These are phyloP conservation scores for Zaprionus ornatus DNA, from an alignment of 1,140 invertebrate genomes.

Conservation along the genomic window DNA sequence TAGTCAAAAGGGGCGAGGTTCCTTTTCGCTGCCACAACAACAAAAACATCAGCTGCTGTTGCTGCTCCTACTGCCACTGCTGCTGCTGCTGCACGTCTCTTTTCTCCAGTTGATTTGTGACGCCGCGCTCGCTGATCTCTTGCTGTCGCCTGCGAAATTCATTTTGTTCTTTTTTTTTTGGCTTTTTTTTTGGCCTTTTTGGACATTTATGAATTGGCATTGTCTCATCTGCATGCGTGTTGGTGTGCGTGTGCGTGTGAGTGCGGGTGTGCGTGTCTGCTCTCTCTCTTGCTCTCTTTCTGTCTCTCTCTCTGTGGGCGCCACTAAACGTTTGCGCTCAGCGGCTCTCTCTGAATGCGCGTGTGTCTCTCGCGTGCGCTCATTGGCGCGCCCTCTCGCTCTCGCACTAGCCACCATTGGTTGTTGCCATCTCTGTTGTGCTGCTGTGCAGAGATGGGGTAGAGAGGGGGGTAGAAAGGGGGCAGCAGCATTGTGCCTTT, in stretches of 20 bases:
- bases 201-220: conserved; percentile 68
- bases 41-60: conserved; percentile 6
- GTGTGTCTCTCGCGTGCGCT: conserved; percentile 4
- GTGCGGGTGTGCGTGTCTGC: conserved; percentile 11
- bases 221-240: conserved; percentile 55
- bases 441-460: neutral
- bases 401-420: conserved; percentile 21
- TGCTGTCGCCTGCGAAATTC: conserved; percentile 19
- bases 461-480: neutral
- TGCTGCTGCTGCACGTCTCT: conserved; percentile 15
- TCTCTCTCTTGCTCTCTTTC: neutral
- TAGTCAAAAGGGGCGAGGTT: neutral
- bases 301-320: too few relatives aligned
- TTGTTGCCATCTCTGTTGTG: conserved; percentile 54
- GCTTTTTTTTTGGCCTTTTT: conserved; percentile 27
- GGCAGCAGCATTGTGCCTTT: conserved; percentile 11
- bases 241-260: conserved; percentile 4
- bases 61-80: conserved; percentile 24
- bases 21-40: neutral
- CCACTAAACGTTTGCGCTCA: neutral
- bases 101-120: conserved; percentile 45
- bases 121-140: conserved; percentile 28
- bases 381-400: conserved; percentile 9
- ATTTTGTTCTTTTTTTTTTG: conserved; percentile 30
- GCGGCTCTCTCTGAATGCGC: neutral